phyloP scores from a whole-genome alignment of 2,888 invertebrate species.

The Volucella inanis region DNA sequence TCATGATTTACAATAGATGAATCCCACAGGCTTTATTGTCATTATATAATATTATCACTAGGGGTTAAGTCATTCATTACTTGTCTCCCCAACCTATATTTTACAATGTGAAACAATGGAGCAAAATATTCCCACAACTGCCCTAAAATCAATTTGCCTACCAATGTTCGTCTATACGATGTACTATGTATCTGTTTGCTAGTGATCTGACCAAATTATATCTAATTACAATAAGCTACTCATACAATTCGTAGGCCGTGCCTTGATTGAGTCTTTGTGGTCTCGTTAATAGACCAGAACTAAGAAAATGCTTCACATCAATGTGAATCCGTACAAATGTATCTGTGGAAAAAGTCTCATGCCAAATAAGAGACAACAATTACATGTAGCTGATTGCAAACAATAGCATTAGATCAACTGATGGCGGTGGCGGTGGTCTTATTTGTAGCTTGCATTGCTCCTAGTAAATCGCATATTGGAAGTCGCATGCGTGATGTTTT shows the following conservation, averaged over 20 bases:
- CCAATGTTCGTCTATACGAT: slow-evolving; percentile 26
- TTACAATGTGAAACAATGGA: slow-evolving; percentile 43
- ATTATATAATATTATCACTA: too few species aligned
- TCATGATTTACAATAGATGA: too few species aligned
- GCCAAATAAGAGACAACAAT: slow-evolving; percentile 71
- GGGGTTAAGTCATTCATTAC: not conserved
- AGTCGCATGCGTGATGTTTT: slow-evolving; percentile 69
- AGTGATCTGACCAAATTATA: slow-evolving; percentile 67
- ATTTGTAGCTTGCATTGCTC: slow-evolving; percentile 46
- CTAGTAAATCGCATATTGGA: slow-evolving; percentile 62
- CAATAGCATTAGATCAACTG: slow-evolving; percentile 28
- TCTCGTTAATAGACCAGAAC: slow-evolving; percentile 69
- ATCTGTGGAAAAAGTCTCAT: slow-evolving; percentile 60
- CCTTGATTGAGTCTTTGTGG: slow-evolving; percentile 61
- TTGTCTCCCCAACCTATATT: slow-evolving; percentile 37
- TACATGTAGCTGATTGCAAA: slow-evolving; percentile 55
- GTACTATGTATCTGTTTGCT: not conserved
- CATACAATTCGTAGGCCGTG: slow-evolving; percentile 48
- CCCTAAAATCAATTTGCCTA: slow-evolving; percentile 63
- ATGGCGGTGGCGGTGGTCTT: slow-evolving; percentile 25
- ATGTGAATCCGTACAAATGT: slow-evolving; percentile 20
- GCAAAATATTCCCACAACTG: slow-evolving; percentile 49
- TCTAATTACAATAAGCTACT: slow-evolving; percentile 51
- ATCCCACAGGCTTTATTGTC: too few species aligned
- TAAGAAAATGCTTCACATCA: slow-evolving; percentile 53